phyloP scores from a whole-genome alignment of 2,888 invertebrate genomes.

The Lissocephala sabroskyi region DNA sequence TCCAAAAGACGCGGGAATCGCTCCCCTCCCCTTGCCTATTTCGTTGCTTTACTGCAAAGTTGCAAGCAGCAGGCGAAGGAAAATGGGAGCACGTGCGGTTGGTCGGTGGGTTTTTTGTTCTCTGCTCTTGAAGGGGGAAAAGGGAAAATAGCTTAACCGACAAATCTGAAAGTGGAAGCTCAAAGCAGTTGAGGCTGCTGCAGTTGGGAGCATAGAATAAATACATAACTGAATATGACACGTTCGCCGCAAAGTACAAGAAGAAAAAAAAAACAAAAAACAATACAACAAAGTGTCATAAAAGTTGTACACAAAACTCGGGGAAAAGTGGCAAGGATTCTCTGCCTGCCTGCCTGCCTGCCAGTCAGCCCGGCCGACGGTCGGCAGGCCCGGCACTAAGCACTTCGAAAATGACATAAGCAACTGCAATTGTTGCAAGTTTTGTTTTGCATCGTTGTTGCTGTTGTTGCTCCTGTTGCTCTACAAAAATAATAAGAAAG shows the following conservation, averaged over 20 bases:
- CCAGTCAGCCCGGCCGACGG: slow-evolving; percentile 25
- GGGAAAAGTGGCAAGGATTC: background rate
- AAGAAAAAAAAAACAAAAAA: slow-evolving; percentile 21
- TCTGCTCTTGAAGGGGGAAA: too few species aligned
- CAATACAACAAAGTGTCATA: slow-evolving; percentile 63
- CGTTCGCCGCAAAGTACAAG: slow-evolving; percentile 53
- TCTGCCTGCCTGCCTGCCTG: slow-evolving; percentile 23
- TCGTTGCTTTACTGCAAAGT: too few species aligned
- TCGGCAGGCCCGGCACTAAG: slow-evolving; percentile 31
- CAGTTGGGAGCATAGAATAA: slow-evolving; percentile 21
- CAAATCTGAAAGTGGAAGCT: slow-evolving; percentile 50
- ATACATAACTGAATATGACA: slow-evolving; percentile 58
- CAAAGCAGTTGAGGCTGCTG: slow-evolving; percentile 24
- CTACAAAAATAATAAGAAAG: slow-evolving; percentile 55
- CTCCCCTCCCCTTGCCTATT: too few species aligned
- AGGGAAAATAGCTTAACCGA: slow-evolving; percentile 28
- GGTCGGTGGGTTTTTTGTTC: background rate
- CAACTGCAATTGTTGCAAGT: slow-evolving; percentile 40
- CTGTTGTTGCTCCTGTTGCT: slow-evolving; percentile 20
- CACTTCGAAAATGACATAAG: slow-evolving; percentile 54
- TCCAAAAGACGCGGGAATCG: too few species aligned
- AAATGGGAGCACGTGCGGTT: too few species aligned
- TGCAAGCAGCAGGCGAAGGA: too few species aligned
- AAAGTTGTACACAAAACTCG: slow-evolving; percentile 61
- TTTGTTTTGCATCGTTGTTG: slow-evolving; percentile 19